Conservation (phyloP, 2,113 vertebrate species). For the Halcyon malimbica region DNA sequence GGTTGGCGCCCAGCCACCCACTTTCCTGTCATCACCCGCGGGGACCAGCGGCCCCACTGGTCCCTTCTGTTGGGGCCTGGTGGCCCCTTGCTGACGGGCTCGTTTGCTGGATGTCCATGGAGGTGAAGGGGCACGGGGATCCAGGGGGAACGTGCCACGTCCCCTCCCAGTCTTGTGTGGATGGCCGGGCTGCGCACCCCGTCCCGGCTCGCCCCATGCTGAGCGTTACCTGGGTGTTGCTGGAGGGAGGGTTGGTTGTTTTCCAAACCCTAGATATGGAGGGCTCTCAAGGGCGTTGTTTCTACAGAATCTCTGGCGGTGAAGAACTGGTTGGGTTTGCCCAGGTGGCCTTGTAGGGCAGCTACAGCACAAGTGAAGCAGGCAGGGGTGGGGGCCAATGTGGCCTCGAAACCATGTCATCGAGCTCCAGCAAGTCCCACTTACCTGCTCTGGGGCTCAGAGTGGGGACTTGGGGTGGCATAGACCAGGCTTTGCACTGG, state of each 20-base stretch:
- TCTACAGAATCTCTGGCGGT: not conserved
- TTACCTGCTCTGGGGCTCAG: not conserved
- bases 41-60: not conserved
- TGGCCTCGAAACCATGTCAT: fast-evolving
- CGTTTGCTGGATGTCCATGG: fast-evolving
- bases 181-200: fast-evolving
- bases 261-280: not conserved
- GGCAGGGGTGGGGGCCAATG: fast-evolving
- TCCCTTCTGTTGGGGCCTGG: not conserved
- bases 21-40: fast-evolving
- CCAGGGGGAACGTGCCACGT: fast-evolving
- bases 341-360: fast-evolving
- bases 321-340: not conserved
- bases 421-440: fast-evolving
- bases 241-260: not conserved
- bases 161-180: not conserved
- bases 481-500: not conserved
- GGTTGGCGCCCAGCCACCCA: fast-evolving
- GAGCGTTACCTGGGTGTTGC: not conserved
- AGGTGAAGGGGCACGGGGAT: not conserved
- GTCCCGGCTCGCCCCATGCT: not conserved
- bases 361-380: not conserved
- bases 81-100: not conserved
- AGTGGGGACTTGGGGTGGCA: too few species aligned
- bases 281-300: not conserved